Conservation (phyloP, 2,888 invertebrate species). For the Chydorus sphaericus region DNA sequence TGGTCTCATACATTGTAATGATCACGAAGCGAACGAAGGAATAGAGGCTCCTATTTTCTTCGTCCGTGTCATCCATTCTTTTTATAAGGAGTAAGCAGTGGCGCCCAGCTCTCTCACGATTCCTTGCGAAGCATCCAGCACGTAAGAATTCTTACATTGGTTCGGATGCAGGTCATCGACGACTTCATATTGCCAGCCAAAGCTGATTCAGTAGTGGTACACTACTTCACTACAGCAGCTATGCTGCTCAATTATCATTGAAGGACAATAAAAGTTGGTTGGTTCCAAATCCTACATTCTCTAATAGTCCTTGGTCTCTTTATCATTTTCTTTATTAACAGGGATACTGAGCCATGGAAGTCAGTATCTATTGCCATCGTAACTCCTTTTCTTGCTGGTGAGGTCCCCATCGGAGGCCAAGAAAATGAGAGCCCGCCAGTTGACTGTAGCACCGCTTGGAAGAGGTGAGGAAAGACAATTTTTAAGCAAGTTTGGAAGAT, state of each 20-base stretch:
- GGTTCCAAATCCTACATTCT: slow-evolving; percentile 19
- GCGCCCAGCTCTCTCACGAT: no score
- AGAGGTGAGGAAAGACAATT: slow-evolving; percentile 97
- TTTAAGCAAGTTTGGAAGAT: slow-evolving; percentile 95
- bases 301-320: slow-evolving; percentile 4
- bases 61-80: no score
- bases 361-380: slow-evolving; percentile 90
- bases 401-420: slow-evolving; percentile 96
- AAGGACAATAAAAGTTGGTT: slow-evolving; percentile 98
- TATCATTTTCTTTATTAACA: slow-evolving; percentile 20
- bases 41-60: no score
- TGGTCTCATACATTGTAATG: no score
- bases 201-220: slow-evolving; percentile 96
- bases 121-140: no score
- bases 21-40: no score
- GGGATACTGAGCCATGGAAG: slow-evolving; percentile 97
- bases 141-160: no score
- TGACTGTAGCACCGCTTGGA: slow-evolving; percentile 95
- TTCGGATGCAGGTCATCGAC: no score
- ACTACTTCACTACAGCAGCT: slow-evolving; percentile 90
- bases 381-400: slow-evolving; percentile 90
- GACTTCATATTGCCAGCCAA: slow-evolving; percentile 99
- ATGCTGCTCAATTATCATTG: slow-evolving; percentile 88
- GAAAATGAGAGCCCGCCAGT: slow-evolving; percentile 86
- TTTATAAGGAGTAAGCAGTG: no score